Evolutionary conservation across 37 sponge, comb jelly and placozoan genomes (phyloP), one percentile per base, ranked within the genome.

Genomic region (Hormiphora californensis): DNA sequence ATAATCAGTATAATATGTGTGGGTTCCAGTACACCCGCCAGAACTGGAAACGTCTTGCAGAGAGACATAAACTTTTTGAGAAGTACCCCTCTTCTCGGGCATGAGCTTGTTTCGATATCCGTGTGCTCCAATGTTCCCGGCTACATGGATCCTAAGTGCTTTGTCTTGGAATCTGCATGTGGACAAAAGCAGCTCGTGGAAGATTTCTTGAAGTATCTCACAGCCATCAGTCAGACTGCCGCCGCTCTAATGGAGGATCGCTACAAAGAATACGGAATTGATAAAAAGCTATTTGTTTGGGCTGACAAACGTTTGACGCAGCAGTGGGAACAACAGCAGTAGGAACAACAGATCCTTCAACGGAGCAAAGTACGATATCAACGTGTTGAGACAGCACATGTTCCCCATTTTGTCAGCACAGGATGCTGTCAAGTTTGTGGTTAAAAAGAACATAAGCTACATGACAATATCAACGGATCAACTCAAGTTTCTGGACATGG

Each of bases 51-150:
- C n/a, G n/a, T n/a, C n/a, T n/a, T n/a, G n/a, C n/a, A n/a, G n/a
- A n/a, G n/a, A n/a, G n/a, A n/a, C n/a, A n/a, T n/a, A n/a, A n/a
- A n/a, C n/a, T n/a, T n/a, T n/a, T n/a, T n/a, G n/a, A n/a, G n/a
- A n/a, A n/a, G n/a, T n/a, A n/a, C n/a, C n/a, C n/a, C n/a, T n/a
- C n/a, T n/a, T n/a, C n/a, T n/a, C n/a, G n/a, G 17, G 28, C 67
- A 65, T 32, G 36, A 32, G 36, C 37, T 65, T 7, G 67, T 39
- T 5, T 32, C 36, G 11, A 65, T 65, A 3, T 65, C 67, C 31
- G 67, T 65, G 67, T 65, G 67, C 37, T 65, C 67, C 8, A 65
- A 65, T 65, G 37, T 65, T 2, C 34, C 67, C 12, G 67, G 17
- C 2, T 65, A 65, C 67, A 7, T 7, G 37, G 36, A 65, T 19